These are phyloP conservation scores for Eutolmus rufibarbis DNA, from an alignment of 2,888 invertebrate species.

Conservation along the genomic window DNA sequence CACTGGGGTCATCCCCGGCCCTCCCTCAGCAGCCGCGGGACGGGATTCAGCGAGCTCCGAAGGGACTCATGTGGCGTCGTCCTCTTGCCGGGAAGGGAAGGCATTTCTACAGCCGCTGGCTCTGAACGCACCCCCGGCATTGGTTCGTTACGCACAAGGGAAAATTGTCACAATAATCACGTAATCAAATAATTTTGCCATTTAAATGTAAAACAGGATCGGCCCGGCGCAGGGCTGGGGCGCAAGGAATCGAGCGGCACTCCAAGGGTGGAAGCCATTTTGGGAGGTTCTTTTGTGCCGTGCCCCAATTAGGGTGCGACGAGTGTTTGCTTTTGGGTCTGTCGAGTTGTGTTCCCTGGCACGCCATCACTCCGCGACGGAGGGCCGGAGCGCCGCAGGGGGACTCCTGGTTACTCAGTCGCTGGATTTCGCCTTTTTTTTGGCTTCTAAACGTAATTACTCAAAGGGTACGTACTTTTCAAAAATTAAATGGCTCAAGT, in stretches of 20 bases:
- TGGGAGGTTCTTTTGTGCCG: slow-evolving; percentile 40
- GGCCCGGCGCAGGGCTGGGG: background rate
- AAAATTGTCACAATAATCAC: slow-evolving; percentile 40
- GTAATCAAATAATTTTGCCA: slow-evolving; percentile 48
- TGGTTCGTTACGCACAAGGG: slow-evolving; percentile 34
- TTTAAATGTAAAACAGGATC: slow-evolving; percentile 46
- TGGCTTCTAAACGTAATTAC: background rate
- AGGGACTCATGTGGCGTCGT: slow-evolving; percentile 20
- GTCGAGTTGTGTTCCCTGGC: slow-evolving; percentile 20
- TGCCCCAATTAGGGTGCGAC: slow-evolving; percentile 30
- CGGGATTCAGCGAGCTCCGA: background rate
- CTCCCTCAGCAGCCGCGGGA: background rate
- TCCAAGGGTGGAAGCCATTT: slow-evolving; percentile 46
- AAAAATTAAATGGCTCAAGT: background rate
- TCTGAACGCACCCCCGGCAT: background rate
- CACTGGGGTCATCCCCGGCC: background rate
- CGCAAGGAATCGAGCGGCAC: background rate
- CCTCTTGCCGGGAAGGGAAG: background rate
- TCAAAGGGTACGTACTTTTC: background rate
- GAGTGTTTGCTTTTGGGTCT: slow-evolving; percentile 41
- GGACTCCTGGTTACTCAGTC: background rate
- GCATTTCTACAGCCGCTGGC: background rate
- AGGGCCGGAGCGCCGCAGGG: background rate
- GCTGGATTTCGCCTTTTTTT: background rate
- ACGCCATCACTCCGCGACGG: background rate